phyloP scores from a whole-genome alignment of 2,113 vertebrate species.

The Pavo muticus region DNA sequence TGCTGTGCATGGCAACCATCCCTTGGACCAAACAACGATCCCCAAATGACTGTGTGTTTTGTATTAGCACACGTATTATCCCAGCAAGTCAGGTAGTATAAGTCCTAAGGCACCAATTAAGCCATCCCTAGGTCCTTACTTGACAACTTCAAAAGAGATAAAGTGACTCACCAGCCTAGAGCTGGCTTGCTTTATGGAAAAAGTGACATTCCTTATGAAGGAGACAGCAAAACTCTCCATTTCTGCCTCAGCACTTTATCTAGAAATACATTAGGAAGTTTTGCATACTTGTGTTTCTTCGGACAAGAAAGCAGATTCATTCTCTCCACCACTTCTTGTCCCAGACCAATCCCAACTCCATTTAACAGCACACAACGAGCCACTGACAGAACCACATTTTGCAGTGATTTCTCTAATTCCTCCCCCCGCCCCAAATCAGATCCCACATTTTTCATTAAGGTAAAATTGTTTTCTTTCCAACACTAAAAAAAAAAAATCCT shows the following conservation, averaged over 20 bases:
- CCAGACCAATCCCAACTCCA: neutral
- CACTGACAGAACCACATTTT: neutral
- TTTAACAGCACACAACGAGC: neutral
- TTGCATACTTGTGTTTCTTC: neutral
- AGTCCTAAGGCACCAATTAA: neutral
- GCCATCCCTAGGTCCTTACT: neutral
- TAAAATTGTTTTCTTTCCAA: neutral
- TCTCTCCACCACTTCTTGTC: neutral
- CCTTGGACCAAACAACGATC: neutral
- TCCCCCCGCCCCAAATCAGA: neutral
- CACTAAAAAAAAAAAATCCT: neutral
- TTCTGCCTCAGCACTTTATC: neutral
- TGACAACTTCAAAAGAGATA: neutral
- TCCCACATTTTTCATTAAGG: neutral
- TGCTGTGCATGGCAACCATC: neutral
- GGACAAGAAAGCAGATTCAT: neutral
- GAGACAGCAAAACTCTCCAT: neutral
- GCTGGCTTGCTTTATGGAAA: neutral
- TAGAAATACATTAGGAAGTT: neutral
- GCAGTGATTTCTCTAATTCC: neutral
- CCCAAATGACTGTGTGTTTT: neutral
- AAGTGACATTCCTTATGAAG: neutral
- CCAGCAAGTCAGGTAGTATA: neutral
- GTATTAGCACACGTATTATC: neutral
- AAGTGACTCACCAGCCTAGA: neutral